Evolutionary conservation across 2,797 vertebrate genomes (phyloP).

Genomic region (Sternotherus odoratus): DNA sequence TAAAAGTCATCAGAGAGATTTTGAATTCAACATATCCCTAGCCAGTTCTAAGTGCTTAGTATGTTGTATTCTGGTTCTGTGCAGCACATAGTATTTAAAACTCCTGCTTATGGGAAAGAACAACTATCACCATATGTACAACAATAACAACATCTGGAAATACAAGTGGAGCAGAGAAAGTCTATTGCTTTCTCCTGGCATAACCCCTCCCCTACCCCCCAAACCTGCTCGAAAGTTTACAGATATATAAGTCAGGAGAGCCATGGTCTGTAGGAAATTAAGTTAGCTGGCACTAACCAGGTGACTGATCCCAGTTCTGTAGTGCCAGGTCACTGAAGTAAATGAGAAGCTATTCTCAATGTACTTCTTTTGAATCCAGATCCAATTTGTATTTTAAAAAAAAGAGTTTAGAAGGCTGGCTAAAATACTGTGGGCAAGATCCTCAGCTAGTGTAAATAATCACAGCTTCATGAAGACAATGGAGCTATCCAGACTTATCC

Average conservation of each 20-base stretch:
- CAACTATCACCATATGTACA: conserved; percentile 34
- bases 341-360: conserved; percentile 53
- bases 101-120: conserved; percentile 57
- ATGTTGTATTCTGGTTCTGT: conserved; percentile 58
- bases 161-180: conserved; percentile 67
- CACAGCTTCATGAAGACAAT: neutral
- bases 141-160: conserved; percentile 74
- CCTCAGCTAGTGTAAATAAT: neutral
- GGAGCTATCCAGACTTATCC: neutral
- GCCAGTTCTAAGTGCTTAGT: conserved; percentile 35
- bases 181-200: conserved; percentile 72
- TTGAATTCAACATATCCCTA: conserved; percentile 39
- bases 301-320: conserved; percentile 50
- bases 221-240: conserved; percentile 76
- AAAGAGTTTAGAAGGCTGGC: neutral
- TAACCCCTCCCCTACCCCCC: conserved; percentile 39
- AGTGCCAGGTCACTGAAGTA: conserved; percentile 27
- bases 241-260: conserved; percentile 71
- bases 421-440: neutral
- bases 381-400: neutral
- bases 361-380: neutral
- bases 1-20: conserved; percentile 54
- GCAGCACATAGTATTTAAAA: conserved; percentile 57
- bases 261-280: conserved; percentile 74
- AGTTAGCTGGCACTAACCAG: conserved; percentile 73